Evolutionary conservation across 2,888 invertebrate species (phyloP), one percentile per base, ranked within the genome.

Genomic region (Phengaris arion): DNA sequence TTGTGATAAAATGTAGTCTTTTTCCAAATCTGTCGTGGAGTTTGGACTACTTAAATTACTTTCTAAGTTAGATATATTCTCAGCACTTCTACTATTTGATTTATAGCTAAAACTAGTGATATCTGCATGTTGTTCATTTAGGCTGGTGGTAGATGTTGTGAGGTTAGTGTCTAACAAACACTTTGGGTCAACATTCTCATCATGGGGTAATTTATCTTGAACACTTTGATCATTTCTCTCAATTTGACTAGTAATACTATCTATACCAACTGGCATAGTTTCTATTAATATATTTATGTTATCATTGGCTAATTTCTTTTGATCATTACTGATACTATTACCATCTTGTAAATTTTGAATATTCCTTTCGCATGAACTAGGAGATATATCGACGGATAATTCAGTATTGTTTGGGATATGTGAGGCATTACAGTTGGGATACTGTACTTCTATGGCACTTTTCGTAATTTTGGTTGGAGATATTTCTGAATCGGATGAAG

Each of bases 41-140:
- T 83, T 86, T 0, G 80, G 79, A 77, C 51, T 73, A 45, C 78
- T 80, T 12, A 80, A 76, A 72, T 79, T 77, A n/a, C 80, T 79
- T 55, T 81, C 80, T 8, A 81, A 78, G 10, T 77, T 80, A 35
- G 85, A 85, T 81, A 93, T 86, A 79, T 92, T 89, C 80, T 93
- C 93, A 74, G 87, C 91, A 77, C 92, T 93, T 68, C 82, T 85
- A 74, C 92, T 93, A 68, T 85, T 84, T 0, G 83, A 79, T 0
- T 86, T 84, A 77, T 87, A 72, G 81, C 81, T 12, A 46, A 52
- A 72, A 72, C 13, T 79, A 75, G 80, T 85, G 13, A 82, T 81
- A 48, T 78, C 78, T 55, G 75, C 74, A 74, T 76, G 52, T 64
- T 79, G 74, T 15, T 90, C 89, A 77, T 89, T 82, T 75, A 93